These are phyloP conservation scores for Glossosoma conforme DNA, from an alignment of 1,140 invertebrate species.

Conservation along the genomic window DNA sequence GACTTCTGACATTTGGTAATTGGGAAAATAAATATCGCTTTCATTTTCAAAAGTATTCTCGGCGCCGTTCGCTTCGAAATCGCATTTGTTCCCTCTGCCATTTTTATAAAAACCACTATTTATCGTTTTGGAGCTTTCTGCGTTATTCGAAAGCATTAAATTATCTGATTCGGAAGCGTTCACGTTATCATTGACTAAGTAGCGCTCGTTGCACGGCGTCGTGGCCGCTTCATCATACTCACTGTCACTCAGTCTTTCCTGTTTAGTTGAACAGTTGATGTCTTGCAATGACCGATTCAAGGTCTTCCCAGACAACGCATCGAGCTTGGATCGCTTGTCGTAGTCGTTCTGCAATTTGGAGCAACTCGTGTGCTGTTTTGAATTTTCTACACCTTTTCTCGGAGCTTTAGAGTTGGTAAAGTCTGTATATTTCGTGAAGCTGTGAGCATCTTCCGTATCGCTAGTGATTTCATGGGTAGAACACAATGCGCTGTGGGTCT, in stretches of 20 bases:
- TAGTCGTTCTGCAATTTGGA: slow-evolving; percentile 24
- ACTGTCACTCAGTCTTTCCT: slow-evolving; percentile 1
- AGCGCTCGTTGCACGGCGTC: slow-evolving; percentile 3
- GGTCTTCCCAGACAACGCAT: slow-evolving; percentile 4
- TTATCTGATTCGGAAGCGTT: slow-evolving; percentile 25
- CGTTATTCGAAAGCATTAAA: slow-evolving; percentile 9
- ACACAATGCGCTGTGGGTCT: slow-evolving; percentile 47
- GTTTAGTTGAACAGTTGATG: slow-evolving; percentile 31
- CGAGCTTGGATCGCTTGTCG: slow-evolving; percentile 1
- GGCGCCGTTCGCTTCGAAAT: slow-evolving; percentile 51
- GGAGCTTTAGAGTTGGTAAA: slow-evolving; percentile 25
- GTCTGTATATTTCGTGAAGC: slow-evolving; percentile 48
- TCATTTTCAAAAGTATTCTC: slow-evolving; percentile 50
- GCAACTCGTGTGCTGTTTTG: slow-evolving; percentile 28
- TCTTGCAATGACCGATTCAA: slow-evolving; percentile 33
- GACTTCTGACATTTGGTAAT: slow-evolving; percentile 58
- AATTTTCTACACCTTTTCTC: slow-evolving; percentile 17
- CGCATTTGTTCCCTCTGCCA: slow-evolving; percentile 30
- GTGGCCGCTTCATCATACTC: not conserved
- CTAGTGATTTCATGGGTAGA: slow-evolving; percentile 47
- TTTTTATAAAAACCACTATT: not conserved
- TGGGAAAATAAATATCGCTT: slow-evolving; percentile 54
- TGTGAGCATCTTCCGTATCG: slow-evolving; percentile 40
- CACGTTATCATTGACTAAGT: slow-evolving; percentile 16
- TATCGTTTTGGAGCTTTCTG: slow-evolving; percentile 33